Base-by-base conservation (phyloP, 2,113 vertebrate species). In the Coracopsis vasa region DNA sequence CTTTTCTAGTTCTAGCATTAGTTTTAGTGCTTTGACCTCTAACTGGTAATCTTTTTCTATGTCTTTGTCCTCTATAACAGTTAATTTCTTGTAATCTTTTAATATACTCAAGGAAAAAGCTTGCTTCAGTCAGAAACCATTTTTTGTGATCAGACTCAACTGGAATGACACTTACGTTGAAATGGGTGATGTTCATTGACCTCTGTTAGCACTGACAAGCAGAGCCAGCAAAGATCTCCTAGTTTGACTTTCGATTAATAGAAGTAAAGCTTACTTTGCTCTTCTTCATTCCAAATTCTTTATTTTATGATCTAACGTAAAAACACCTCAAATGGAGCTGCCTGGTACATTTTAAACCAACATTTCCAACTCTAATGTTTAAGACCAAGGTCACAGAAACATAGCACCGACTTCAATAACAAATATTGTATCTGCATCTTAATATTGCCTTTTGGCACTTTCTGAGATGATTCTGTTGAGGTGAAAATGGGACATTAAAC, bases 341-440 rank as follows among this genome's bases (percentile, higher is more conserved):
- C 47, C 27, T 3, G 6, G 17, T 45, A 42, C 28, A 15, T 51
- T 67, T 77, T 61, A 83, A 88, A 53, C 15, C 11, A 60, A 8
- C 2, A 3, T 51, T 80, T 33, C 20, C 51, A 31, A 11, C 28
- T 64, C 6, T 67, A 12, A 42, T 37, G n/a, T 60, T 64, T 24
- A 39, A 51, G 20, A 75, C 4, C 10, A 27, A 8, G 12, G 44
- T 51, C 41, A 44, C 37, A 61, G 47, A 64, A 77, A 56, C 16
- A 21, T 39, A 11, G 21, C 0, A 27, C 9, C 27, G 18, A 11
- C 1, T 3, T 44, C 24, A 17, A 0, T 2, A 4, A 24, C 27
- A 60, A 23, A 29, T 51, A 25, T 0, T 41, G 13, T 37, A 48
- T 70, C n/a, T 8, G 6, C 23, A 10, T 21, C 24, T 72, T 79